Evolutionary conservation across 1,140 invertebrate genomes (phyloP).

Genomic region (Coenobita brevimanus): DNA sequence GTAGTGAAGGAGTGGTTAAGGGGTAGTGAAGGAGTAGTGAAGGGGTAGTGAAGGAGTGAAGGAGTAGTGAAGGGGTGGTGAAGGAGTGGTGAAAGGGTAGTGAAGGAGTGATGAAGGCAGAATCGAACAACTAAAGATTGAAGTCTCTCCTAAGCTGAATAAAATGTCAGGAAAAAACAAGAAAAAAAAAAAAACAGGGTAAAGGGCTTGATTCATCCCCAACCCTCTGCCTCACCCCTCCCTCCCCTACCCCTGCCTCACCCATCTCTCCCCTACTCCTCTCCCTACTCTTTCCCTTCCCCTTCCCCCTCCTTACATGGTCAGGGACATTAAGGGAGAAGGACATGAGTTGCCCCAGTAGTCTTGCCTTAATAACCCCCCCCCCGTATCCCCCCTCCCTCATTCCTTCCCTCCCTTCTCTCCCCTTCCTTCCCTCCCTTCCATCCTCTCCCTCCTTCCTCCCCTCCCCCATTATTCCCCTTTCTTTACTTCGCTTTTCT

Average conservation of each 20-base stretch:
- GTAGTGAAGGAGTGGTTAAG: too few species aligned
- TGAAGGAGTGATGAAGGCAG: neutral
- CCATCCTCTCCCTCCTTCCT: neutral
- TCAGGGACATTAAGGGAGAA: too few species aligned
- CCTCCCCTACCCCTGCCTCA: too few species aligned
- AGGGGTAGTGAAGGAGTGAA: neutral
- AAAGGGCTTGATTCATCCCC: neutral
- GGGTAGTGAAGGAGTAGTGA: too few species aligned
- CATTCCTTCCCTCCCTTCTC: neutral
- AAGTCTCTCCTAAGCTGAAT: too few species aligned
- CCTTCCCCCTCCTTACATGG: too few species aligned
- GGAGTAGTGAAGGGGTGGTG: neutral
- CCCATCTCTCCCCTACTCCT: too few species aligned
- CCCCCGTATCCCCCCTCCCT: neutral
- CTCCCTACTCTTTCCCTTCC: neutral
- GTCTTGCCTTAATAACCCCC: too few species aligned
- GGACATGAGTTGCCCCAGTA: too few species aligned
- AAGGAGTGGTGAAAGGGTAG: neutral
- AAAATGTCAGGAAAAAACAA: neutral
- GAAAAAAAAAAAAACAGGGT: slow-evolving; percentile 1
- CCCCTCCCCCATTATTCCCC: neutral
- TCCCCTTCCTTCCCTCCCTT: neutral
- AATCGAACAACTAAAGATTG: too few species aligned
- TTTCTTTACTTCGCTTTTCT: neutral
- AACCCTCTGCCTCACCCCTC: neutral